Evolutionary conservation across 2,113 vertebrate species (phyloP).

Genomic region (Marmota flaviventris): DNA sequence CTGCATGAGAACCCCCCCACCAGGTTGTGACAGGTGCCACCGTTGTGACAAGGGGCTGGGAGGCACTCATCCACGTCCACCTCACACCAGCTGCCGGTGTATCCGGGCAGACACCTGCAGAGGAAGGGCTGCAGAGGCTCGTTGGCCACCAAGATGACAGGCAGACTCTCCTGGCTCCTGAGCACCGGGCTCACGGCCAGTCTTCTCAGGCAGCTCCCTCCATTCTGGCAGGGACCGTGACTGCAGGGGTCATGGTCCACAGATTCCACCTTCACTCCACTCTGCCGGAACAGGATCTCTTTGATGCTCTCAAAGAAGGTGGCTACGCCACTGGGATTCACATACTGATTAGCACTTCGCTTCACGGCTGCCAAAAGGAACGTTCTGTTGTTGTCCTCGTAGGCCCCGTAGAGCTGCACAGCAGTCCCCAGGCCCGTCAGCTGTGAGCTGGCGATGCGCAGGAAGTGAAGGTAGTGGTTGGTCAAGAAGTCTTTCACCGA

Average conservation of each 20-base stretch:
- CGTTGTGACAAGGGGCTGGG: conserved; percentile 96
- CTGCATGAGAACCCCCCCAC: conserved; percentile 97
- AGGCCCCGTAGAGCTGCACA: conserved; percentile 93
- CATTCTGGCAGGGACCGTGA: conserved; percentile 95
- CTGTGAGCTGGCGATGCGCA: conserved; percentile 95
- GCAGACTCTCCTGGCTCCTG: conserved; percentile 92
- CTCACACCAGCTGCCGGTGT: conserved; percentile 93
- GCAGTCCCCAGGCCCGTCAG: conserved; percentile 94
- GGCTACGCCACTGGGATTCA: conserved; percentile 95
- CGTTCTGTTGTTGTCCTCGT: conserved; percentile 94
- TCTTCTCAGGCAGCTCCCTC: conserved; percentile 94
- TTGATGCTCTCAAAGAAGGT: conserved; percentile 99
- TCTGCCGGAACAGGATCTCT: conserved; percentile 94
- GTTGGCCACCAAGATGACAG: conserved; percentile 94
- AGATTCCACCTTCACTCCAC: conserved; percentile 94
- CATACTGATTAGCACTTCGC: conserved; percentile 92
- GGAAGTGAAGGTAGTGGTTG: conserved; percentile 96
- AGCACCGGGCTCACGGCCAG: conserved; percentile 90
- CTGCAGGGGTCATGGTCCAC: conserved; percentile 96
- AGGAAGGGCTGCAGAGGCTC: conserved; percentile 93
- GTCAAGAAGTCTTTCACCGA: conserved; percentile 92
- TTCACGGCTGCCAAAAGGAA: conserved; percentile 95
- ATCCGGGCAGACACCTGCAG: conserved; percentile 95
- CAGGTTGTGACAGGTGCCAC: conserved; percentile 96
- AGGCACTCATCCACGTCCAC: conserved; percentile 95